Base-by-base conservation (phyloP, 2,797 vertebrate genomes). In the Mormyrops attenuatus region DNA sequence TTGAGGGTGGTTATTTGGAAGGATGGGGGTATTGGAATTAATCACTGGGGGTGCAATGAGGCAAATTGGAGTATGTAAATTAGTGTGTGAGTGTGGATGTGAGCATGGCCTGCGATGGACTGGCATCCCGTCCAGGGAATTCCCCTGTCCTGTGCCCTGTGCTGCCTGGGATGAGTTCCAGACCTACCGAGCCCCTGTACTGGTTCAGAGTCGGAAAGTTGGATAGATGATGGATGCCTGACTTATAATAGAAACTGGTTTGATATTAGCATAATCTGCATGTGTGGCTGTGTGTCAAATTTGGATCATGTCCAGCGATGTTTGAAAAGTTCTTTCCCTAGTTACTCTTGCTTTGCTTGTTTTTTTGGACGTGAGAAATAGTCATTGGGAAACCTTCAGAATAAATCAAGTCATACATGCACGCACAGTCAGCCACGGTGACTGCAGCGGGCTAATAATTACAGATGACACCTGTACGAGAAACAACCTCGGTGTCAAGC, bases 161-260 rank as follows among this genome's bases (percentile, higher is more conserved):
- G 73, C 2, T 80, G 34, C 5, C 73, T 80, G 73, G 73, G 73
- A 80, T 80, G 34, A 38, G 6, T n/a, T 80, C 73, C 73, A 80
- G 38, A 38, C 73, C 38, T 8, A 41, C 73, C 7, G 1, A 44
- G 73, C 34, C 73, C 73, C 73, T 47, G 38, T n/a, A 82, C 77
- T 82, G 77, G 77, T 44, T 80, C 41, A 44, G 73, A 15, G 38
- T 17, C 17, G 44, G 73, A 38, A 80, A 80, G 73, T 20, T 82
- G 77, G 77, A 82, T 9, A 17, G 77, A 82, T 82, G 77, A 82
- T 44, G 77, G 77, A 82, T 82, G 77, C 17, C 38, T 82, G 77
- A 30, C 77, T 82, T 82, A 86, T 86, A 86, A 86, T 86, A 86
- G 49, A 52, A 82, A 82, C 77, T 47, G 34, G 84, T 86, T 86